Conservation (phyloP, 64 coral and sea anemone genomes). For the Montipora capricornis region DNA sequence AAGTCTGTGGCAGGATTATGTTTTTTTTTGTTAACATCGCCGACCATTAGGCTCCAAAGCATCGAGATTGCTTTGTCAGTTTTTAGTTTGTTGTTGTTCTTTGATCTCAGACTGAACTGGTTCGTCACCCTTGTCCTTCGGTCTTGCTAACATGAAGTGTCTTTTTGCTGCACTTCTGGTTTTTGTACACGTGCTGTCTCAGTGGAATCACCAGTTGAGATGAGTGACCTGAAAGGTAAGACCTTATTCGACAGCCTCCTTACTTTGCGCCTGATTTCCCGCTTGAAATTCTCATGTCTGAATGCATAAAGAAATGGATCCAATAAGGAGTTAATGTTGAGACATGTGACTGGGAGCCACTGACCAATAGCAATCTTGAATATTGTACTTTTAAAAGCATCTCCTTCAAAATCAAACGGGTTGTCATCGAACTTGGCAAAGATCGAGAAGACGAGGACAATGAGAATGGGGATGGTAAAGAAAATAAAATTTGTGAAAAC, state of each 20-base stretch:
- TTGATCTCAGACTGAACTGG: neutral
- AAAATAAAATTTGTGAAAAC: conserved; percentile 85
- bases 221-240: neutral
- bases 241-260: conserved; percentile 21
- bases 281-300: conserved; percentile 70
- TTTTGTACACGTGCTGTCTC: neutral
- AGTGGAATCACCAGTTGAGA: neutral
- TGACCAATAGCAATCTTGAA: conserved; percentile 88
- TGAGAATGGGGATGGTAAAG: conserved; percentile 81
- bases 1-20: no score
- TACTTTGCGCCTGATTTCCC: conserved; percentile 24
- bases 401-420: conserved; percentile 73
- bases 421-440: conserved; percentile 62
- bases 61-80: no score
- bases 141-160: neutral
- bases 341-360: conserved; percentile 93
- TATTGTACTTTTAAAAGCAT: conserved; percentile 74
- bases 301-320: conserved; percentile 85
- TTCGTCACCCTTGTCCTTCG: neutral
- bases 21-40: no score
- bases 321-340: conserved; percentile 83
- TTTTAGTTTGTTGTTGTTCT: neutral
- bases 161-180: neutral
- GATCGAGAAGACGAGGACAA: conserved; percentile 68
- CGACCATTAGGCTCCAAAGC: no score